phyloP scores from a whole-genome alignment of 2,113 vertebrate genomes.

The Protomyctophum bolini region DNA sequence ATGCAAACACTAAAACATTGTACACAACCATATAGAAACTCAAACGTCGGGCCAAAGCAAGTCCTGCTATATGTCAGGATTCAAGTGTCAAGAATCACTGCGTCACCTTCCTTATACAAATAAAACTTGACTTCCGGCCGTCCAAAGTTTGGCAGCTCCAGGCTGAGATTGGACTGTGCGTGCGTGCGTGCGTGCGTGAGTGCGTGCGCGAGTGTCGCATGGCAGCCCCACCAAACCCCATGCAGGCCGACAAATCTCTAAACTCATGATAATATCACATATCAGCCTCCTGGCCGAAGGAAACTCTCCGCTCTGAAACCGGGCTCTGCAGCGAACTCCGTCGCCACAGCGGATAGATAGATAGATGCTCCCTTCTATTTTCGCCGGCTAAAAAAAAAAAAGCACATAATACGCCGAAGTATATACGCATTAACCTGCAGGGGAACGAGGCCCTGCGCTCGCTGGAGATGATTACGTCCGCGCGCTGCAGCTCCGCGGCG shows the following conservation, averaged over 20 bases:
- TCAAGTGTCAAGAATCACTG: too few species aligned
- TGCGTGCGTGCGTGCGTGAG: slow-evolving; percentile 4
- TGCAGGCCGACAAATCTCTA: slow-evolving; percentile 14
- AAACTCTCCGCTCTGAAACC: slow-evolving; percentile 29
- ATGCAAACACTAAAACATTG: too few species aligned
- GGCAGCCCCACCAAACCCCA: too few species aligned
- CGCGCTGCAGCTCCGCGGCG: slow-evolving; percentile 39
- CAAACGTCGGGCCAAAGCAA: too few species aligned
- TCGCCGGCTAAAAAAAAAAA: slow-evolving; percentile 1
- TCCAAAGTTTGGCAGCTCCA: neutral
- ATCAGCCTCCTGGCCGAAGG: slow-evolving; percentile 30
- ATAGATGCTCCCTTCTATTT: slow-evolving; percentile 19
- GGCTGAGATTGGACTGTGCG: neutral
- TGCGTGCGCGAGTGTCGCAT: too few species aligned
- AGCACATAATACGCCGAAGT: neutral
- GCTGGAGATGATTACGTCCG: slow-evolving; percentile 50
- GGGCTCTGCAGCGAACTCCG: slow-evolving; percentile 14
- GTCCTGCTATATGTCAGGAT: too few species aligned
- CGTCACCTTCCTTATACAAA: neutral
- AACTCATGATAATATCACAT: slow-evolving; percentile 43
- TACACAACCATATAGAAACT: too few species aligned
- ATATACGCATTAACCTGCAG: too few species aligned
- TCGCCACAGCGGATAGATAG: slow-evolving; percentile 11
- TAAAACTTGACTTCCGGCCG: neutral
- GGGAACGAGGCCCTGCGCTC: slow-evolving; percentile 39